Evolutionary conservation across 2,113 vertebrate genomes (phyloP).

Genomic region (Sakesphorus luctuosus): DNA sequence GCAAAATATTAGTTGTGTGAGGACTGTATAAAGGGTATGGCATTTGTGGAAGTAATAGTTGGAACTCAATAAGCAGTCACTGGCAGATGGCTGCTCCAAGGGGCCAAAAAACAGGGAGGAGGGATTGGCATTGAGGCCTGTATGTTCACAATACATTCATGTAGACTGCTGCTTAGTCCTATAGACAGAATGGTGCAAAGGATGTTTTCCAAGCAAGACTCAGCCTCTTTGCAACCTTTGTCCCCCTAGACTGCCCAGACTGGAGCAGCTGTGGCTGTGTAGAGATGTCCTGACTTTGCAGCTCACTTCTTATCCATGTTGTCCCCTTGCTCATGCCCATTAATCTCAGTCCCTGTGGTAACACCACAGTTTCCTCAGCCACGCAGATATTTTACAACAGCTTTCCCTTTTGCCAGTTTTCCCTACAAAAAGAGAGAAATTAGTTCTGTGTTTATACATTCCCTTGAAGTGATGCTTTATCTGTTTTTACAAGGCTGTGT

Average conservation of each 20-base stretch:
- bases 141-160: fast-evolving
- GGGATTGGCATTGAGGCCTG: not conserved
- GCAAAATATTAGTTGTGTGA: not conserved
- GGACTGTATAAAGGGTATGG: not conserved
- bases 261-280: not conserved
- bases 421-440: not conserved
- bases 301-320: not conserved
- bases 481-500: not conserved
- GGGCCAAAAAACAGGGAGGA: not conserved
- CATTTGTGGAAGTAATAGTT: not conserved
- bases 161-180: not conserved
- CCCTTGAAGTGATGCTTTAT: not conserved
- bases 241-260: not conserved
- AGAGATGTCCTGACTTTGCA: not conserved
- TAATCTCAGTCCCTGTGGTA: not conserved
- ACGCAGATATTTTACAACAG: not conserved
- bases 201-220: not conserved
- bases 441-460: constrained; percentile 24
- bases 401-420: constrained; percentile 11
- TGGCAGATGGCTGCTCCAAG: not conserved
- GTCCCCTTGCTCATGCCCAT: not conserved
- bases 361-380: not conserved
- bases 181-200: not conserved
- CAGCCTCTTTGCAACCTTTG: not conserved
- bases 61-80: not conserved